Conservation (phyloP, 1,140 invertebrate species). For the Calycopis cecrops region DNA sequence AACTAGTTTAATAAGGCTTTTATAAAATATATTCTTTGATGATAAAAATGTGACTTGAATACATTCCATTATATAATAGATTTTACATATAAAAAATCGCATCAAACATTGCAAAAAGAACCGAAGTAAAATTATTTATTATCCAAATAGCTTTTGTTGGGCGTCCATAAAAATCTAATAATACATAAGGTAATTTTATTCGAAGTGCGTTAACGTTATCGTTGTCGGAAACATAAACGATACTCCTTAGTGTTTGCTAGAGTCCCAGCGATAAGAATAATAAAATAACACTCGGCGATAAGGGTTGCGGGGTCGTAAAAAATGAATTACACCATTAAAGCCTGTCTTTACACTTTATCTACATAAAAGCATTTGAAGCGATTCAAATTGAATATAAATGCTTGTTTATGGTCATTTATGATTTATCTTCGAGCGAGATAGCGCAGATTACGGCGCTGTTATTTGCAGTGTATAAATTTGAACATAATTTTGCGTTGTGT, state of each 20-base stretch:
- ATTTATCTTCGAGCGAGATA: no score
- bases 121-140: background rate
- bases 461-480: no score
- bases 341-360: conserved; percentile 22
- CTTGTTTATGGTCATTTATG: conserved; percentile 19
- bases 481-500: no score
- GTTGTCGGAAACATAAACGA: conserved; percentile 1
- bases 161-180: conserved; percentile 1
- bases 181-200: conserved; percentile 6
- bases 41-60: no score
- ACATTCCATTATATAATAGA: no score
- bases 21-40: no score
- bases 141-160: background rate
- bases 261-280: conserved; percentile 20
- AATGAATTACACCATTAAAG: conserved; percentile 26
- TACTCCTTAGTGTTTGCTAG: background rate
- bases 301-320: conserved; percentile 20
- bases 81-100: no score
- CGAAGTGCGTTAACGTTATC: background rate
- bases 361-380: conserved; percentile 24
- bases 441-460: no score
- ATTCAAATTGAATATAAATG: conserved; percentile 24
- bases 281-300: conserved; percentile 27
- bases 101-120: background rate
- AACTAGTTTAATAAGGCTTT: no score